These are phyloP conservation scores for Masnerella sp. DNA, from an alignment of 2,888 invertebrate species.

Conservation along the genomic window DNA sequence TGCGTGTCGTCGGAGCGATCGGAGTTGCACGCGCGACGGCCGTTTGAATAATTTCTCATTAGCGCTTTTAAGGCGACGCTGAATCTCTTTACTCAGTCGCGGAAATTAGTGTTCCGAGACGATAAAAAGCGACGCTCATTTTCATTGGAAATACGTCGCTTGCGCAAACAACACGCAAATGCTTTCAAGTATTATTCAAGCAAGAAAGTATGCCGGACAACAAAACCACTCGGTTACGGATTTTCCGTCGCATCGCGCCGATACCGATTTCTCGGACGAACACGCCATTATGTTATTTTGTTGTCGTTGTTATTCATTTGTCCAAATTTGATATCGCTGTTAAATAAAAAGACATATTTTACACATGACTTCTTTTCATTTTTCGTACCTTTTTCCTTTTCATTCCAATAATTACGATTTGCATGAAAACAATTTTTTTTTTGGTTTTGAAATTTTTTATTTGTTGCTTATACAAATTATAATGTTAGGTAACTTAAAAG, in stretches of 20 bases:
- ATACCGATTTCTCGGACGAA: slow-evolving; percentile 40
- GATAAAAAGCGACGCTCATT: slow-evolving; percentile 44
- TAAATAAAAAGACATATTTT: slow-evolving; percentile 56
- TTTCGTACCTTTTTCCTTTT: neutral
- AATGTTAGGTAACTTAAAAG: too few relatives aligned
- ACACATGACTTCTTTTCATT: slow-evolving; percentile 27
- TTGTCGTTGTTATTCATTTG: slow-evolving; percentile 55
- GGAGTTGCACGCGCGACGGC: slow-evolving; percentile 43
- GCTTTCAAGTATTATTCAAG: slow-evolving; percentile 52
- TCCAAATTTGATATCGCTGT: slow-evolving; percentile 54
- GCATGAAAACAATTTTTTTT: too few relatives aligned
- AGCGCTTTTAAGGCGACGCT: slow-evolving; percentile 44
- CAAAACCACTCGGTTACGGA: too few relatives aligned
- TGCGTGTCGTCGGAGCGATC: slow-evolving; percentile 53
- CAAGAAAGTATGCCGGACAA: slow-evolving; percentile 37
- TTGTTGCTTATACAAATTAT: too few relatives aligned
- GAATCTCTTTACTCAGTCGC: slow-evolving; percentile 55
- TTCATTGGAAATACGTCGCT: slow-evolving; percentile 51
- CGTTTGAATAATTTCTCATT: slow-evolving; percentile 57
- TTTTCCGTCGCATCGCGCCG: too few relatives aligned
- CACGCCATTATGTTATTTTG: slow-evolving; percentile 51
- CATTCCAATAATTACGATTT: neutral
- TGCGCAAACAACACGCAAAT: slow-evolving; percentile 54
- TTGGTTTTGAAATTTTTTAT: too few relatives aligned
- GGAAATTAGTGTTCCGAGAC: slow-evolving; percentile 55